phyloP scores from a whole-genome alignment of 2,888 invertebrate genomes.

The Diplolepis rosae region DNA sequence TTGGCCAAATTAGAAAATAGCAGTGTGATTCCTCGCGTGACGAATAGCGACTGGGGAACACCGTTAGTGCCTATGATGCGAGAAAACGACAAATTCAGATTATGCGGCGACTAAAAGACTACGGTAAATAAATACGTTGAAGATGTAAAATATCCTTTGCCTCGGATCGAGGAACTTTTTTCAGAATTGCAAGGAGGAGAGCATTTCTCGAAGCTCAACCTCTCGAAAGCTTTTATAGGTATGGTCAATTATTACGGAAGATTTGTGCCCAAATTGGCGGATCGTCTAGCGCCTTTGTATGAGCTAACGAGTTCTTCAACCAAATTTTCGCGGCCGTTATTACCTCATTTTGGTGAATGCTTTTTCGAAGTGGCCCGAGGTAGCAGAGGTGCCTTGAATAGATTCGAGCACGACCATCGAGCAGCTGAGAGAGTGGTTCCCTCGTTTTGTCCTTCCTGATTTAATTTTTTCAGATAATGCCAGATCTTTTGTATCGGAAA shows the following conservation, averaged over 20 bases:
- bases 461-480: constrained; percentile 46
- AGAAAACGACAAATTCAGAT: constrained; percentile 40
- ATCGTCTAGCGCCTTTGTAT: too few relatives aligned
- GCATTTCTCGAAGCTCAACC: constrained; percentile 26
- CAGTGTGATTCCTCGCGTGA: too few relatives aligned
- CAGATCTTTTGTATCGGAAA: constrained; percentile 34
- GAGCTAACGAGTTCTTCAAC: too few relatives aligned
- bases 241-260: too few relatives aligned
- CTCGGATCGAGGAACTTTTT: constrained; percentile 59
- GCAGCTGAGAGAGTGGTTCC: constrained; percentile 43
- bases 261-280: too few relatives aligned
- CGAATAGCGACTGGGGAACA: too few relatives aligned
- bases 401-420: constrained; percentile 38
- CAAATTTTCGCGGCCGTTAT: constrained; percentile 39
- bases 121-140: constrained; percentile 55
- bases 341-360: constrained; percentile 51
- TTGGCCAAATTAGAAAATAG: too few relatives aligned
- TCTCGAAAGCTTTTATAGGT: constrained; percentile 28
- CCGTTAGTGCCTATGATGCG: constrained; percentile 48
- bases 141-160: constrained; percentile 56
- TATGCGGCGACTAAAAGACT: too few relatives aligned
- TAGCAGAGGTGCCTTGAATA: constrained; percentile 42
- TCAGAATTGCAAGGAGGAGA: constrained; percentile 33
- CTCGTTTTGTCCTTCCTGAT: constrained; percentile 39
- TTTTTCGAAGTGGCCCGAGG: constrained; percentile 50